Percentiles rank a stretch among this genome's conserved stretches.
These are phyloP conservation scores for Lepidotrigona ventralis DNA, from an alignment of 1,140 invertebrate genomes.

Conservation along the genomic window DNA sequence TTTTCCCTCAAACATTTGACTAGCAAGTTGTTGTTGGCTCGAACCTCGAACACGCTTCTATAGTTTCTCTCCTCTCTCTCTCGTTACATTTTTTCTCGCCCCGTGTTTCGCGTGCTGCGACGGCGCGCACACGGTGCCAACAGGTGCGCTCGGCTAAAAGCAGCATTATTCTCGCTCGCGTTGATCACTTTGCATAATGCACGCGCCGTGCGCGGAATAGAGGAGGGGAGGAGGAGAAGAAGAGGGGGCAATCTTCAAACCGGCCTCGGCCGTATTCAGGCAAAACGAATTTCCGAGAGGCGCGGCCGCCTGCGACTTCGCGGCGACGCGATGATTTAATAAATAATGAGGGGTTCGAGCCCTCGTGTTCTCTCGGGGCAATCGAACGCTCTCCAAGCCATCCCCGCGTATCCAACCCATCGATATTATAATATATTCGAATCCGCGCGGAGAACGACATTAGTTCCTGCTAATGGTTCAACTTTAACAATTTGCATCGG, in stretches of 20 bases:
- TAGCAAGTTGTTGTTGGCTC: not conserved
- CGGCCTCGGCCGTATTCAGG: conserved; percentile 30
- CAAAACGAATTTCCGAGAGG: conserved; percentile 39
- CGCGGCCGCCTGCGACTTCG: conserved; percentile 45
- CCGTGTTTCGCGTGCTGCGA: not conserved
- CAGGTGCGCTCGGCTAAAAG: conserved; percentile 24
- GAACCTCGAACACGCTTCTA: not conserved
- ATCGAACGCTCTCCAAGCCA: conserved; percentile 54
- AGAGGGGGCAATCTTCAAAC: conserved; percentile 13
- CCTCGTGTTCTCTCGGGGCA: conserved; percentile 44
- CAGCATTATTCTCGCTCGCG: conserved; percentile 41
- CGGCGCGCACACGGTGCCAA: not conserved
- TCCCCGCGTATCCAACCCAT: conserved; percentile 68
- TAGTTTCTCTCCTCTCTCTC: not conserved
- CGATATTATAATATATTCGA: conserved; percentile 69
- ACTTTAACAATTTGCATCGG: conserved; percentile 76
- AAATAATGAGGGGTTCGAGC: conserved; percentile 68
- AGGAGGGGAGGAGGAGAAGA: no score
- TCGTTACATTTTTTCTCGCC: no score
- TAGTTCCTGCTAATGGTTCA: conserved; percentile 71
- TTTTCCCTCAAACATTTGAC: not conserved
- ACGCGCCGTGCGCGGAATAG: not conserved
- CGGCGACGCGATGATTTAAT: conserved; percentile 65
- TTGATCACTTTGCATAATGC: conserved; percentile 52
- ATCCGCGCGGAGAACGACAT: conserved; percentile 67